Base-by-base conservation (phyloP, 2,797 vertebrate species). In the Champsocephalus esox region DNA sequence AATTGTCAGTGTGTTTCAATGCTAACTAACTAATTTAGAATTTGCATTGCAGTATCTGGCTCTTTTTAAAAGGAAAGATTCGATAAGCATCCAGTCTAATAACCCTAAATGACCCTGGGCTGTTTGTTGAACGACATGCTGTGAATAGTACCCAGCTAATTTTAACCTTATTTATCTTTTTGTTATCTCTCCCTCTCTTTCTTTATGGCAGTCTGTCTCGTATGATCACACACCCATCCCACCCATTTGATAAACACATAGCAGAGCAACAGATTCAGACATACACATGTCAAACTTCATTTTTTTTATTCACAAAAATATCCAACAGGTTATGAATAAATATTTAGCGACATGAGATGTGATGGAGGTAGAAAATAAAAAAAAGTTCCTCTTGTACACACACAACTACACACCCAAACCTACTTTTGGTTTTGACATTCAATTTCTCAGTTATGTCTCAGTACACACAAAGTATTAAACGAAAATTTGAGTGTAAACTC, bases 331-430 rank as follows among this genome's bases (percentile, higher is more conserved):
- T 16, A 66, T 7, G 17, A 75, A 83, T 70, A 76, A 70, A 86
- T 79, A 79, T 88, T 60, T 80, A 80, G 80, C 86, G 64, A 72
- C 17, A 54, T 70, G 81, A 82, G 65, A 84, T 84, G 21, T 58
- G 55, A 45, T 14, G 32, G 89, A 92, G 92, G 89, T 90, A 90
- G 87, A 85, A 78, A 76, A 34, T 13, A 32, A 6, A 74, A 38
- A 75, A 43, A 12, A 0, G 8, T 32, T 69, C 59, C 46, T 79
- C 41, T 57, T 59, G 4, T 28, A 9, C 9, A 59, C 66, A 50
- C 9, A 59, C 66, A 50, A 32, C 24, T 44, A 28, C 32, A 64
- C 14, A 9, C 45, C 4, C 73, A 54, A 77, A 38, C 6, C 34
- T 38, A 38, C 6, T 38, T 38, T 38, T 38, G 34, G 6, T 38